Evolutionary conservation across 1,140 invertebrate genomes (phyloP), one percentile per base, ranked within the genome.

Genomic region (Tetramorium simillimum): DNA sequence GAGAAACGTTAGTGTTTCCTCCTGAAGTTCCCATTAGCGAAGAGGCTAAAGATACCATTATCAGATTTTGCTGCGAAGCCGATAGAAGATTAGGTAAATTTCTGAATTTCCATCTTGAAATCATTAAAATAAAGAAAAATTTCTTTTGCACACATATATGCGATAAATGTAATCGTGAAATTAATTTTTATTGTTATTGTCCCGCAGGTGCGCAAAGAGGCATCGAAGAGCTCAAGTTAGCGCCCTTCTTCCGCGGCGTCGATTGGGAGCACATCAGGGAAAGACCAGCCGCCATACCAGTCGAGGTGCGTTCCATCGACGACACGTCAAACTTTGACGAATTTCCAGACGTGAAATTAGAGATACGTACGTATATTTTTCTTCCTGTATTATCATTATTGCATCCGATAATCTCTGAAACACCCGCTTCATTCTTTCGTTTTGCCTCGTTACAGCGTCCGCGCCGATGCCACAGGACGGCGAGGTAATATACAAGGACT

Each of bases 311-410:
- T 92, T 98, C 98, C 77, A 98, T 99, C 89, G 98, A 99, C 94
- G 99, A 99, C 95, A 99, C 99, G 60, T 99, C 99, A 86, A 99
- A 99, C 96, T 99, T 99, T 95, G 99, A 99, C 96, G 99, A 99
- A 91, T 99, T 99, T 96, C 99, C 99, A 14, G 99, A 99, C 95
- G 99, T 99, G 89, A 99, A 99, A 95, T 96, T 99, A 72, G 99
- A 99, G 96, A 99, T 99, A 96, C 98, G 98, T 99, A 97, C 97
- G 98, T 97, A 56, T 88, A 63, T 14, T 4, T 56, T 7, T n/a
- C 33, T 33, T n/a, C 3, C 6, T 40, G 6, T 37, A 6, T 51
- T 21, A 12, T 80, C 7, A n/a, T 51, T 2, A 53, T 67, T 87
- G 6, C 28, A 40, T 67, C 21, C 58, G 14, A 56, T 7, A 49